Evolutionary conservation across 53 echinoderm and acorn worm genomes (phyloP).

Genomic region (Holothuria scabra): DNA sequence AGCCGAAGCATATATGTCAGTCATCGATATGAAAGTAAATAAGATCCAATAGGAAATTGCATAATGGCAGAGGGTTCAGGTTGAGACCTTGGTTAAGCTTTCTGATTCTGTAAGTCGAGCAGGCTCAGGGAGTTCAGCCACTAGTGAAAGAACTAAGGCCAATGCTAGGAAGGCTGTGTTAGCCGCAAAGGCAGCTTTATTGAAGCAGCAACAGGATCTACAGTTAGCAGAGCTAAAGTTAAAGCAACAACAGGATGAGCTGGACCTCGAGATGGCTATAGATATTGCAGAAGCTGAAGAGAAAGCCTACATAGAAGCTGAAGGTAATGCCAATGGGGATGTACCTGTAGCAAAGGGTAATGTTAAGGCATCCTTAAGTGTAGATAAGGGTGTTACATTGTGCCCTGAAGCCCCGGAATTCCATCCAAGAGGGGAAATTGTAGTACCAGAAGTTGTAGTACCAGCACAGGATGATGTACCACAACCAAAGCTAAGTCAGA

Average conservation of each 20-base stretch:
- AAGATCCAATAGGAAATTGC: too few species aligned
- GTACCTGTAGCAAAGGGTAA: too few species aligned
- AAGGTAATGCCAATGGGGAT: too few species aligned
- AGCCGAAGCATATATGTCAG: too few species aligned
- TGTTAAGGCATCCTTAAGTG: too few species aligned
- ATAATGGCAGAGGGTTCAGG: background rate
- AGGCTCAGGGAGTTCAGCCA: background rate
- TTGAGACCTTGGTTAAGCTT: background rate
- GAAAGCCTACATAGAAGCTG: slow-evolving; percentile 2
- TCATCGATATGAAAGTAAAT: too few species aligned
- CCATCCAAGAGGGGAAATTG: too few species aligned
- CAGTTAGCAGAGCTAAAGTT: slow-evolving; percentile 32
- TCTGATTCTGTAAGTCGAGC: slow-evolving; percentile 3
- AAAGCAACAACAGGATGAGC: slow-evolving; percentile 23
- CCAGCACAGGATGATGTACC: too few species aligned
- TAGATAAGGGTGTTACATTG: too few species aligned
- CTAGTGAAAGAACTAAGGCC: background rate
- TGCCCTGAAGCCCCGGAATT: too few species aligned
- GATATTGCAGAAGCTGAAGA: slow-evolving; percentile 46
- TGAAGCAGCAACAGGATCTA: background rate
- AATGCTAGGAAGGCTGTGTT: slow-evolving; percentile 29
- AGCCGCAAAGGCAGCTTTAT: slow-evolving; percentile 25
- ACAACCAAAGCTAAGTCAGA: too few species aligned
- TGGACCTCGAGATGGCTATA: slow-evolving; percentile 31
- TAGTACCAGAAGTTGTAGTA: too few species aligned